Conservation (phyloP, 2,888 invertebrate species). For the Tanaodytes sp. region DNA sequence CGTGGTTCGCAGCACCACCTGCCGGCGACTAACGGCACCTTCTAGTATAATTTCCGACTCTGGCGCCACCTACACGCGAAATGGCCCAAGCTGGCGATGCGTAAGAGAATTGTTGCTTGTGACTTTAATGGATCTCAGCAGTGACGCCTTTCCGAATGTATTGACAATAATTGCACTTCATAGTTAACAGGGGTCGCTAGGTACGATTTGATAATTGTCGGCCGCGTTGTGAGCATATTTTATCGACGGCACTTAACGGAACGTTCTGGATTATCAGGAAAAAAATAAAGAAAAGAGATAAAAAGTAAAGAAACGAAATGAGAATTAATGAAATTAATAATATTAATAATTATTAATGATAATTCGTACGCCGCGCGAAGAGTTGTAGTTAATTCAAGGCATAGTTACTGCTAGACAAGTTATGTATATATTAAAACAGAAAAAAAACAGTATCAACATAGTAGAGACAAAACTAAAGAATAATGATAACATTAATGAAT, state of each 20-base stretch:
- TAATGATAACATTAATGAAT: constrained; percentile 56
- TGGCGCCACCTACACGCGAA: constrained; percentile 20
- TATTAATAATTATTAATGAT: constrained; percentile 38
- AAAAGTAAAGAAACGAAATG: not conserved
- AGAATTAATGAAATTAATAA: constrained; percentile 32
- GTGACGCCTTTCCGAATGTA: constrained; percentile 69
- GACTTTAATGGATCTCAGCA: constrained; percentile 57
- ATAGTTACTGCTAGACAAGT: constrained; percentile 69
- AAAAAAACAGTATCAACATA: constrained; percentile 54
- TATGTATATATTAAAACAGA: constrained; percentile 66
- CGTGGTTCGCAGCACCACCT: constrained; percentile 27
- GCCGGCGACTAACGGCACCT: constrained; percentile 17
- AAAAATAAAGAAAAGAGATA: constrained; percentile 18
- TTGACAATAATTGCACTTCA: constrained; percentile 68
- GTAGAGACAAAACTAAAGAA: constrained; percentile 54
- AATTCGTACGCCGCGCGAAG: constrained; percentile 50
- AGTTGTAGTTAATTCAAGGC: constrained; percentile 60
- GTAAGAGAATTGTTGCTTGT: no score
- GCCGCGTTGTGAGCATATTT: constrained; percentile 17
- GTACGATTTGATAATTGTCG: constrained; percentile 38
- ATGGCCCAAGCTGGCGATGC: constrained; percentile 24
- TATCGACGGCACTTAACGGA: no score
- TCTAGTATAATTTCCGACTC: constrained; percentile 37
- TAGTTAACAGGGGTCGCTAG: constrained; percentile 46
- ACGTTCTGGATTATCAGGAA: no score